phyloP scores from a whole-genome alignment of 2,113 vertebrate genomes.

The Gambusia affinis region DNA sequence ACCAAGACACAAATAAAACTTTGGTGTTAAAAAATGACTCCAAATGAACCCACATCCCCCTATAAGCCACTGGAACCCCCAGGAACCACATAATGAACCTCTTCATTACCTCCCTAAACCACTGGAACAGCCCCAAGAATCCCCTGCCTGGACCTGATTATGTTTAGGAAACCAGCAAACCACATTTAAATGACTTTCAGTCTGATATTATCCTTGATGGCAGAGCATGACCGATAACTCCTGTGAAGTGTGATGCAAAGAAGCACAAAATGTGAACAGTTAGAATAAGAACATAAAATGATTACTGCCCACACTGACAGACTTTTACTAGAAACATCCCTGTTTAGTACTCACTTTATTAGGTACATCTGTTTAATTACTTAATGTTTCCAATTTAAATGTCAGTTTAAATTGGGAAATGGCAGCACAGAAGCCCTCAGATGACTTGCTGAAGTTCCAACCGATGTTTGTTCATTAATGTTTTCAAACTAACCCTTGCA shows the following conservation, averaged over 20 bases:
- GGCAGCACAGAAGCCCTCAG: no score
- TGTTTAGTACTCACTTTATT: no score
- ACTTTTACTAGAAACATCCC: background rate
- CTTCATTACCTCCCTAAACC: slow-evolving; percentile 29
- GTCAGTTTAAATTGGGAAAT: no score
- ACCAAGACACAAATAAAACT: background rate
- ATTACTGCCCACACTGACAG: background rate
- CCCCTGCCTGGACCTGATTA: background rate
- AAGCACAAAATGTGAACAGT: background rate
- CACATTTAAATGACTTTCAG: slow-evolving; percentile 6
- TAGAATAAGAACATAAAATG: background rate
- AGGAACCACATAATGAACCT: slow-evolving; percentile 46
- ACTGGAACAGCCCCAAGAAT: background rate
- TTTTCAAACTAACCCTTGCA: background rate
- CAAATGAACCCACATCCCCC: slow-evolving; percentile 28
- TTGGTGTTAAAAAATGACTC: slow-evolving; percentile 12
- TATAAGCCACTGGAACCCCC: slow-evolving; percentile 24
- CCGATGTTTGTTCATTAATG: no score
- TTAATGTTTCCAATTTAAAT: no score
- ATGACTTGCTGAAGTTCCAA: no score
- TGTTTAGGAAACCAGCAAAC: slow-evolving; percentile 12
- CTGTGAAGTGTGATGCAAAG: background rate
- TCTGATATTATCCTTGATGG: slow-evolving; percentile 2
- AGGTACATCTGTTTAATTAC: no score
- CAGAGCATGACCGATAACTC: background rate